Base-by-base conservation (phyloP, 2,888 invertebrate genomes). In the Meiosimyza platycephala region DNA sequence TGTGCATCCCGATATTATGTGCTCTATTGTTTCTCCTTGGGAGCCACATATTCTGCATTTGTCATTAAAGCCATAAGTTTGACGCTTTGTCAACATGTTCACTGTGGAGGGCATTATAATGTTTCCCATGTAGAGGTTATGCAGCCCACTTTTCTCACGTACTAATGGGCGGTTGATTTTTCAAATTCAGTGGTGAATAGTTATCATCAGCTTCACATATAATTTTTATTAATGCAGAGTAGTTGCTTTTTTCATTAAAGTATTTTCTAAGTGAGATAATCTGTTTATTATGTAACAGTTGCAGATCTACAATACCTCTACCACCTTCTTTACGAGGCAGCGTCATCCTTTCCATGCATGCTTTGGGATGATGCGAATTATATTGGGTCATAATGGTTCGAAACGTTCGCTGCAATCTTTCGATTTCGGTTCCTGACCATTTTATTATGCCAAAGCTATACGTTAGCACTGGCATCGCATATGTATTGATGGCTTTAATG, bases 401-500 rank as follows among this genome's bases (percentile, higher is more conserved):
- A 3, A 64, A 28, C 6, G 28, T 15, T 1, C 64, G 22, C 28
- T 28, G 28, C 11, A 51, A 22, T 12, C n/a, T 51, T 7, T 64
- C 51, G 13, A 64, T n/a, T 13, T 64, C 64, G n/a, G 64, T 51
- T 28, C 28, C 64, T 9, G 51, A 48, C 64, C 64, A 64, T 11
- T 64, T 64, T n/a, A 64, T 28, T 12, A 64, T n/a, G 4, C 64
- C 64, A 13, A 64, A 64, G 4, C 51, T 51, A 22, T 51, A 64
- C 50, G 22, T 64, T 7, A 48, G 48, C 28, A 50, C 28, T 12
- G 51, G 64, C 13, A 51, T 50, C 18, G 64, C 51, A 50, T 22
- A 64, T 18, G 64, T 51, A 13, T 64, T 64, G 5, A 64, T 64
- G 11, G 64, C 64, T 22, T 64, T 52, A n/a, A 47, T 51, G 18